Evolutionary conservation across 2,888 invertebrate genomes (phyloP), one percentile per base, ranked within the genome.

Genomic region (Tethea ocularis): DNA sequence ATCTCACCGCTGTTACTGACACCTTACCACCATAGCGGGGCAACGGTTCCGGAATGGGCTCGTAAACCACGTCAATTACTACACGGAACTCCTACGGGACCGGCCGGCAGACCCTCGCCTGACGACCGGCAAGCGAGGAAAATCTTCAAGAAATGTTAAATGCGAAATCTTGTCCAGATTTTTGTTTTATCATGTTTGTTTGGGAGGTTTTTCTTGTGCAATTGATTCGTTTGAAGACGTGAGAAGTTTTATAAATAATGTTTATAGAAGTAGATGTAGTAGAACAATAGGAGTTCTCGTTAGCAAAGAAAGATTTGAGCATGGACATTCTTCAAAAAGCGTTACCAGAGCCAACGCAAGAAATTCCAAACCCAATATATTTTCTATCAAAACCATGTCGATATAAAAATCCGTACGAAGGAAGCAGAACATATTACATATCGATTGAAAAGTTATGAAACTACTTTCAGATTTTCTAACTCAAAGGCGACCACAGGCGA

Each of bases 41-140:
- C 38, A 38, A 38, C 38, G 38, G 38, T 2, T 46, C 46, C 46
- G 46, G 20, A 46, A 61, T 52, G 23, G 52, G 63, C 59, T 77
- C 78, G 77, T 80, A 82, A 81, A 81, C 70, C 75, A 72, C 68
- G 68, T 76, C 80, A 80, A 80, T 81, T 80, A 81, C 80, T 67
- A 67, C 61, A 57, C 67, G 71, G 68, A 60, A 61, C 63, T 68
- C 77, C 73, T 52, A 22, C 13, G 74, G 66, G 75, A 68, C 61
- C 53, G 15, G 23, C 57, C 57, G 60, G 60, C 55, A n/a, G 26
- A 52, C 26, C 38, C 38, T 38, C 57, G 29, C 51, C 33, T 33
- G 15, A 17, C 51, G 20, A 22, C 20, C 41, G 46, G n/a, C 20
- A 20, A 46, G 46, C 3, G 46, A 2, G 46, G 46, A 46, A 46